phyloP scores from a whole-genome alignment of 2,888 invertebrate species.

The Scaptomyza caliginosa region DNA sequence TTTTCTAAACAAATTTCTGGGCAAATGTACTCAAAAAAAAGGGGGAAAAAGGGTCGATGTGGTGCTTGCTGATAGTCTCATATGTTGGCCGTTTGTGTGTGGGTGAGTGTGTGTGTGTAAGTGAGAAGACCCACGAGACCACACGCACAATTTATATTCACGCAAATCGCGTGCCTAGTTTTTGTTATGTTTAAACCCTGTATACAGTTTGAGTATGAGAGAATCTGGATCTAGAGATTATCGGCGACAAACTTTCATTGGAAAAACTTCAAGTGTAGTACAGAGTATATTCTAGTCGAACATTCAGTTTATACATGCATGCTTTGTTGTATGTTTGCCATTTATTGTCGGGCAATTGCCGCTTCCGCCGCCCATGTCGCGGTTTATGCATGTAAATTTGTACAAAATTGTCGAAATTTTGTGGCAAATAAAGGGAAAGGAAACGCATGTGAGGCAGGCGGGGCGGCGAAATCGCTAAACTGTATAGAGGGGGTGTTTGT shows the following conservation, averaged over 20 bases:
- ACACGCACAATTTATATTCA: constrained; percentile 31
- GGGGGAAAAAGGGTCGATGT: constrained; percentile 53
- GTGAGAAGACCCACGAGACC: constrained; percentile 48
- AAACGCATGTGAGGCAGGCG: constrained; percentile 14
- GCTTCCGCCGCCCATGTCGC: constrained; percentile 68
- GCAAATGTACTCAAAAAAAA: constrained; percentile 39
- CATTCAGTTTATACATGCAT: neutral
- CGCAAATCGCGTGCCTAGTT: constrained; percentile 68
- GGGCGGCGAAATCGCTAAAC: constrained; percentile 5
- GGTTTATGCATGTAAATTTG: constrained; percentile 79
- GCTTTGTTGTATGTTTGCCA: constrained; percentile 51
- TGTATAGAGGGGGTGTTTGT: constrained; percentile 17
- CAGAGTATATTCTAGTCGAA: neutral
- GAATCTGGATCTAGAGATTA: too few species aligned
- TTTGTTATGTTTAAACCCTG: constrained; percentile 35
- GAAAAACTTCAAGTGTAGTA: neutral
- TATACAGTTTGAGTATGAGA: too few species aligned
- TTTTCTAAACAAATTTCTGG: constrained; percentile 65
- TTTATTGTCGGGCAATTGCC: constrained; percentile 75
- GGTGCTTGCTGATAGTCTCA: constrained; percentile 5
- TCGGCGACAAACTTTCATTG: too few species aligned
- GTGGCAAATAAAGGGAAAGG: constrained; percentile 75
- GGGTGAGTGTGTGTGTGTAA: neutral
- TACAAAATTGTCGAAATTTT: constrained; percentile 80
- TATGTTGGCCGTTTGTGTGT: constrained; percentile 22